phyloP scores from a whole-genome alignment of 1,140 invertebrate species.

The Chironomus striatipennis region DNA sequence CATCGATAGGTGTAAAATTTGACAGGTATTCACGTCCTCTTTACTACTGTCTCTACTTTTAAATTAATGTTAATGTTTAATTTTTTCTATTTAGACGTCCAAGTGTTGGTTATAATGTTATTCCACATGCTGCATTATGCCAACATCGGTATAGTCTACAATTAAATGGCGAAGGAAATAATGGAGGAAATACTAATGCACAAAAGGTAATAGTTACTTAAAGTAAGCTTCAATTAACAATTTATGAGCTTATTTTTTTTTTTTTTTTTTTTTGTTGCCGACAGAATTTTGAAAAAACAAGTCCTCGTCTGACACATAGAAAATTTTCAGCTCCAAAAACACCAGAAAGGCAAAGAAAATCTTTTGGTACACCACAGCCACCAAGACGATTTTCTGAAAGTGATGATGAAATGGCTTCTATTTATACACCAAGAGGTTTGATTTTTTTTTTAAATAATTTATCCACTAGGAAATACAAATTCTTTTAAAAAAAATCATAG shows the following conservation, averaged over 20 bases:
- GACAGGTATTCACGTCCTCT: neutral
- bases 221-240: neutral
- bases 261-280: neutral
- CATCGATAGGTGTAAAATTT: neutral
- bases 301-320: constrained; percentile 21
- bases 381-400: constrained; percentile 29
- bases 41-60: neutral
- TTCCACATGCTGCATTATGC: constrained; percentile 26
- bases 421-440: constrained; percentile 31
- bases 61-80: neutral
- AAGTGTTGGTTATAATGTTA: constrained; percentile 25
- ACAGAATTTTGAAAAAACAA: constrained; percentile 18
- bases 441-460: too few relatives aligned
- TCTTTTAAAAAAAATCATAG: too few relatives aligned
- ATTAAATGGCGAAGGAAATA: constrained; percentile 6
- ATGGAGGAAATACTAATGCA: neutral
- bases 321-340: constrained; percentile 25
- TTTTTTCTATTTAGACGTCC: constrained; percentile 23
- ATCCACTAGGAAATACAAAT: too few relatives aligned
- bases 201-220: neutral
- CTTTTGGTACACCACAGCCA: constrained; percentile 24
- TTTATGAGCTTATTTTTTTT: neutral
- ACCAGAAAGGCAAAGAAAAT: constrained; percentile 25
- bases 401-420: constrained; percentile 28
- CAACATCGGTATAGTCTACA: constrained; percentile 27